A percentile compares a stretch with the other conserved stretches of the same genome.
Evolutionary conservation across 2,888 invertebrate genomes (phyloP).

Genomic region (Idaea aversata): DNA sequence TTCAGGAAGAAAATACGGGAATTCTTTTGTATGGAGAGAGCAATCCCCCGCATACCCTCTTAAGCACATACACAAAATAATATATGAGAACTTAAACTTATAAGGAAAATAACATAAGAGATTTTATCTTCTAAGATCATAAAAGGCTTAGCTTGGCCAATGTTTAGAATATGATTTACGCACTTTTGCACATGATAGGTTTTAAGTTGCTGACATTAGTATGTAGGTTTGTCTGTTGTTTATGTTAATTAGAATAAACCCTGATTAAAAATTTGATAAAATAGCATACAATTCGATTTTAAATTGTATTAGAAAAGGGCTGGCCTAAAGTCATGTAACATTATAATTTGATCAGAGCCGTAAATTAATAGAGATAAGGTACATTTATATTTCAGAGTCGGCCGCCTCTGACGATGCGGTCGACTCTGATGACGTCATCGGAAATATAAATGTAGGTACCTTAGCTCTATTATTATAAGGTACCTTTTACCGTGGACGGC

Average conservation of each 20-base stretch:
- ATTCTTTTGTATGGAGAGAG: neutral
- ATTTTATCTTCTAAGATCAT: neutral
- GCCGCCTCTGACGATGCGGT: too few relatives aligned
- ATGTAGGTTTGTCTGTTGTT: conserved; percentile 21
- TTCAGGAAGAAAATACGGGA: neutral
- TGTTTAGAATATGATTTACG: conserved; percentile 11
- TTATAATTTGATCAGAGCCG: too few relatives aligned
- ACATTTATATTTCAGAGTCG: too few relatives aligned
- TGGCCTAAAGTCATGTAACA: too few relatives aligned
- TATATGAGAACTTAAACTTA: too few relatives aligned
- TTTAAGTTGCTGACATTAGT: conserved; percentile 30
- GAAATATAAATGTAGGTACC: too few relatives aligned
- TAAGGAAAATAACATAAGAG: neutral
- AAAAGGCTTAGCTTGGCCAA: conserved; percentile 23
- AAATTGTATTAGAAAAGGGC: neutral
- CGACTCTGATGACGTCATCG: too few relatives aligned
- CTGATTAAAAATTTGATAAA: neutral
- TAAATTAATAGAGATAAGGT: too few relatives aligned
- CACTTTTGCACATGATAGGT: conserved; percentile 12
- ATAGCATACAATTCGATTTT: conserved; percentile 4
- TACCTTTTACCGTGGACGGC: too few relatives aligned
- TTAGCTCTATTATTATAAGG: too few relatives aligned
- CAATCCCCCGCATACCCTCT: neutral
- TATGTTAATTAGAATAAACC: conserved; percentile 19
- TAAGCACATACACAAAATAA: too few relatives aligned